Percentiles rank a stretch among this genome's conserved stretches.
Evolutionary conservation across 2,797 vertebrate species (phyloP).

Genomic region (Delichon dasypus): DNA sequence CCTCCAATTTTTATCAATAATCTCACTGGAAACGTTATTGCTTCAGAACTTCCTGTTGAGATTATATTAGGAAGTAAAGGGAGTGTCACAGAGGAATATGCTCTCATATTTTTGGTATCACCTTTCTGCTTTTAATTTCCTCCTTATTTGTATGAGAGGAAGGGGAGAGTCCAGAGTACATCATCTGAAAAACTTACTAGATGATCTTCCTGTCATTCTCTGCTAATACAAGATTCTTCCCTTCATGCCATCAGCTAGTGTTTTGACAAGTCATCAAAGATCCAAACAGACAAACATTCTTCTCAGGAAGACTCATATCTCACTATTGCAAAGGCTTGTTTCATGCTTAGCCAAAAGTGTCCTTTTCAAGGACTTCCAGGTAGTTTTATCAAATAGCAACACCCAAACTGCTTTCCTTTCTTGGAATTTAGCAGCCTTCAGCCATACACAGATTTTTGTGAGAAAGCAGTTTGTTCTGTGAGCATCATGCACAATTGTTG

Average conservation of each 20-base stretch:
- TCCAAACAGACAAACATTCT: neutral
- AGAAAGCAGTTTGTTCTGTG: neutral
- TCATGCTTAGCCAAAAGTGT: conserved; percentile 19
- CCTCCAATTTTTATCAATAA: neutral
- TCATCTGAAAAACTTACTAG: neutral
- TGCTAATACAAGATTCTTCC: conserved; percentile 14
- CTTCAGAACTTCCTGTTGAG: conserved; percentile 28
- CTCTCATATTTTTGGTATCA: conserved; percentile 18
- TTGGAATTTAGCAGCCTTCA: neutral
- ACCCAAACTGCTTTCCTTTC: neutral
- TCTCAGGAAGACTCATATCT: conserved; percentile 16
- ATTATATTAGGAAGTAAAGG: neutral
- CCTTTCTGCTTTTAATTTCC: conserved; percentile 49
- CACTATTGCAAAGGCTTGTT: neutral
- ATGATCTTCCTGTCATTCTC: conserved; percentile 33
- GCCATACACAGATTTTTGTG: neutral
- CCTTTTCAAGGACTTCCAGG: neutral
- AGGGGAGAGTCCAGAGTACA: conserved; percentile 1
- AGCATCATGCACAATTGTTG: neutral
- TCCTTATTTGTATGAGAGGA: conserved; percentile 34
- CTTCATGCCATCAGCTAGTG: neutral
- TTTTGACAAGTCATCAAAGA: conserved; percentile 38
- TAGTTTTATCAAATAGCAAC: neutral
- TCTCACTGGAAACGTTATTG: neutral
- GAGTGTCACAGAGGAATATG: neutral